Base-by-base conservation (phyloP, 2,888 invertebrate genomes). In the Drosophila cognata region DNA sequence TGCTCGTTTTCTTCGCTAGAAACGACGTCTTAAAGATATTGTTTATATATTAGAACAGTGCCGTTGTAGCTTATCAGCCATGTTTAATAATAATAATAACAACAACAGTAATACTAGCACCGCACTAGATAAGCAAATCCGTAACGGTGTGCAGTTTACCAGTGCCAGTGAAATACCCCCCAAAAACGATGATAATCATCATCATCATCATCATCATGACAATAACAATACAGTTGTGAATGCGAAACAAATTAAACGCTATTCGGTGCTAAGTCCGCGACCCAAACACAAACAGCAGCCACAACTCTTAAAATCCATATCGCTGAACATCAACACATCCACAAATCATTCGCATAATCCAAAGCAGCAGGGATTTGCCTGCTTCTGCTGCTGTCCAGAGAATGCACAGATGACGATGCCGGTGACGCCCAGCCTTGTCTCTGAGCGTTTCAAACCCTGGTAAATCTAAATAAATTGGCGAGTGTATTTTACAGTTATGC, bases 1-100 rank as follows among this genome's bases (percentile, higher is more conserved):
- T 55, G 46, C 28, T 28, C 5, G 25, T 4, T 56, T 56, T 56
- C 16, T 36, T 25, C 56, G 69, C 48, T 38, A 6, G 43, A 16
- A 29, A 36, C 29, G 60, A 41, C 60, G 71, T 61, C 58, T 70
- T 72, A 13, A 51, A 56, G 59, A 63, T 59, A 46, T 38, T 29
- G 43, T 58, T 28, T 25, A 25, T 46, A 48, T 33, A 33, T 51
- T 57, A 31, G 28, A 25, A n/a, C 16, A 29, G 56, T 50, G 36
- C 25, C 29, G 28, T 55, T 13, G 35, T 18, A 25, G 16, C 67
- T 84, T 84, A 88, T 85, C 84, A 75, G 56, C 51, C 67, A 85
- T 89, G 89, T 88, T 87, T 75, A 82, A 79, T 52, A 72, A 79
- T 63, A 68, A 75, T 66, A 74, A 73, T 58, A 67, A 81, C 71